Percentiles rank a stretch among this genome's conserved stretches.
These are phyloP conservation scores for Plotosus lineatus DNA, from an alignment of 2,113 vertebrate species.

Conservation along the genomic window DNA sequence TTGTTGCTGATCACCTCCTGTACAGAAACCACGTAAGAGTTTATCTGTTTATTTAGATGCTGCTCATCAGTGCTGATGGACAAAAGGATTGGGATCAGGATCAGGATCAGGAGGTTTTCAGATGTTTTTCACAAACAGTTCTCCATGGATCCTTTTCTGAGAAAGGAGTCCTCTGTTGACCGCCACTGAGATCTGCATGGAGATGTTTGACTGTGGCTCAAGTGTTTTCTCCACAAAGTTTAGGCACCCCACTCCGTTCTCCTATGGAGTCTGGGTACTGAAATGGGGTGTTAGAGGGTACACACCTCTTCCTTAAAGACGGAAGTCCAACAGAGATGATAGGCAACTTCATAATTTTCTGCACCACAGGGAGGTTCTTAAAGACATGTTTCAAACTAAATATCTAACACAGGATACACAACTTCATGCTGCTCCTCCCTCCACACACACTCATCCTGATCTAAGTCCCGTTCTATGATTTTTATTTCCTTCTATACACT, in stretches of 20 bases:
- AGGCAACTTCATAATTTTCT: constrained; percentile 80
- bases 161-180: not conserved
- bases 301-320: constrained; percentile 73
- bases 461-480: too few relatives aligned
- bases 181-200: not conserved
- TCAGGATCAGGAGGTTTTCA: not conserved
- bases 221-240: not conserved
- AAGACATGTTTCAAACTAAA: constrained; percentile 84
- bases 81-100: not conserved
- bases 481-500: too few relatives aligned
- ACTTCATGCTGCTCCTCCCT: too few relatives aligned
- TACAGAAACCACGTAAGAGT: too few relatives aligned
- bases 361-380: constrained; percentile 76
- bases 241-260: not conserved
- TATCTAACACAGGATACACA: constrained; percentile 87
- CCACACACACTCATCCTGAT: too few relatives aligned
- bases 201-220: not conserved
- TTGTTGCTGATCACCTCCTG: too few relatives aligned
- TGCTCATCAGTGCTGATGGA: not conserved
- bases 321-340: constrained; percentile 80
- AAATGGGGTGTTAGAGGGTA: not conserved
- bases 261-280: not conserved
- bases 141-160: not conserved
- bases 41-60: not conserved
- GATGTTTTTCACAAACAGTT: not conserved